Conservation (phyloP, 2,888 invertebrate species). For the Dryomyza anilis region DNA sequence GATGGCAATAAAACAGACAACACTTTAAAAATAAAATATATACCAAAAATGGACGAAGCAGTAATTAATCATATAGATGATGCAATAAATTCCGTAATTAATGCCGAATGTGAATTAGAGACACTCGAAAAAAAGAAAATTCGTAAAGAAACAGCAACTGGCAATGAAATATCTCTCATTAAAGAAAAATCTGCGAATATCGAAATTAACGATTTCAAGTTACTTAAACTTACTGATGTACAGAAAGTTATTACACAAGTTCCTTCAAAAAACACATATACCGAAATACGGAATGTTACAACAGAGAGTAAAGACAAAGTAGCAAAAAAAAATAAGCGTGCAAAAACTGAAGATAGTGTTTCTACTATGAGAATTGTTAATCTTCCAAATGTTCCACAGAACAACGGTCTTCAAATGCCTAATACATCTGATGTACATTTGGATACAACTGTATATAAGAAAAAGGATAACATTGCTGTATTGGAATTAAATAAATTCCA, state of each 20-base stretch:
- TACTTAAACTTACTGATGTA: too few relatives aligned
- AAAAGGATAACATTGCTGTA: not conserved
- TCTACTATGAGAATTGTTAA: too few relatives aligned
- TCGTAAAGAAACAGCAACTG: not conserved
- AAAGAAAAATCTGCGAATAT: not conserved
- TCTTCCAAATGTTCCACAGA: not conserved
- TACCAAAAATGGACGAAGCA: conserved; percentile 51
- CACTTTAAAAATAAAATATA: conserved; percentile 34
- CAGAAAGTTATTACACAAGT: conserved; percentile 22
- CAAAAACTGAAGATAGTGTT: too few relatives aligned
- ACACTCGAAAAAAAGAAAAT: conserved; percentile 1
- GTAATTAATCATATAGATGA: conserved; percentile 55
- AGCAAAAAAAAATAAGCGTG: too few relatives aligned
- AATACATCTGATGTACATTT: not conserved
- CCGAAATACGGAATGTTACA: not conserved
- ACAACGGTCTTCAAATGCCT: too few relatives aligned
- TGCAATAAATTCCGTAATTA: conserved; percentile 54
- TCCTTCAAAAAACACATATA: conserved; percentile 47
- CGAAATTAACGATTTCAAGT: too few relatives aligned
- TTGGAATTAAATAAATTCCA: too few relatives aligned
- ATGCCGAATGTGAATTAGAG: conserved; percentile 46
- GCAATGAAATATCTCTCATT: not conserved
- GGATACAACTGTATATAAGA: not conserved
- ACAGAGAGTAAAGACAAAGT: too few relatives aligned
- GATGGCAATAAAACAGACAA: conserved; percentile 35